A percentile compares a stretch with the other conserved stretches of the same genome.
phyloP scores from a whole-genome alignment of 2,113 vertebrate species.

The Caloenas nicobarica region DNA sequence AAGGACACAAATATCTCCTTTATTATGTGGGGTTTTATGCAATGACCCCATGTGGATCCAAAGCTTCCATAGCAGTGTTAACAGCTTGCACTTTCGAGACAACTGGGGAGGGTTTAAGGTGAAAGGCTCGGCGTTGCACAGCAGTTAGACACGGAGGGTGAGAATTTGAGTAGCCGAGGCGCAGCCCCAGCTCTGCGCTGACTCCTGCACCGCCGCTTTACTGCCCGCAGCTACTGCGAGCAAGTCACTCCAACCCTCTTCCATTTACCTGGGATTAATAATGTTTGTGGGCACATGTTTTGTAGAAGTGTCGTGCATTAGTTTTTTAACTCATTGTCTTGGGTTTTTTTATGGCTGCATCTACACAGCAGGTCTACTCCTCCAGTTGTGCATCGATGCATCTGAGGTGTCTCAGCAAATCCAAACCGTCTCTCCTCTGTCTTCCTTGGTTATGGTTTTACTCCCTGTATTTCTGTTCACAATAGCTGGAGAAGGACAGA shows the following conservation, averaged over 20 bases:
- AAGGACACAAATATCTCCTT: constrained; percentile 38
- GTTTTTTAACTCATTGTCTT: neutral
- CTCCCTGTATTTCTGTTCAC: neutral
- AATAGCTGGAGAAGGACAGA: neutral
- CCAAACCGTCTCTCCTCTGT: neutral
- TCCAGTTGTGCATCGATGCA: neutral
- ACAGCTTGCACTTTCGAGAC: neutral
- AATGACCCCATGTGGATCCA: neutral
- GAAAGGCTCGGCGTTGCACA: neutral
- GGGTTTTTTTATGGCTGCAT: neutral
- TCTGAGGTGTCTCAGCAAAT: neutral
- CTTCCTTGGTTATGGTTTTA: neutral
- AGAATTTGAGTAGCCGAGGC: neutral
- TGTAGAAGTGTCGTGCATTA: neutral
- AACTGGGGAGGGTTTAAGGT: neutral
- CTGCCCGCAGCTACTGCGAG: neutral
- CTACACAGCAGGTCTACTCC: neutral
- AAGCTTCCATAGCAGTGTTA: neutral
- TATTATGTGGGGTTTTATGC: neutral
- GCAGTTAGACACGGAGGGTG: neutral
- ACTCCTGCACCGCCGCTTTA: neutral
- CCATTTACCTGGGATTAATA: neutral
- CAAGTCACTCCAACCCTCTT: neutral
- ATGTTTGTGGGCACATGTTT: neutral
- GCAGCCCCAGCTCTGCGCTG: neutral